Conservation (phyloP, 2,888 invertebrate species). For the Dendrolimus pini region DNA sequence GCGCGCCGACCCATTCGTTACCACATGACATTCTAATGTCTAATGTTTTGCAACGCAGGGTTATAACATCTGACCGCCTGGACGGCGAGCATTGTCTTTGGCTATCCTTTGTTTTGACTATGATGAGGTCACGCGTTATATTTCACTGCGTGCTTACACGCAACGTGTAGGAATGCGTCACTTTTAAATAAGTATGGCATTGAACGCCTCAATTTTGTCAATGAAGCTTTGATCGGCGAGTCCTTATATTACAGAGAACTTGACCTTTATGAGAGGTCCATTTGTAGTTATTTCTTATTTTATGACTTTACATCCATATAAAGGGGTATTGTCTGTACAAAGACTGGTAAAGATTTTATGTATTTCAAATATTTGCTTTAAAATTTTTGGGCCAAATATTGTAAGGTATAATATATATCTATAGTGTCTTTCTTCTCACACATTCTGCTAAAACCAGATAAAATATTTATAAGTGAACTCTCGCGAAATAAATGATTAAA, state of each 20-base stretch:
- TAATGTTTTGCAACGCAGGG: slow-evolving; percentile 47
- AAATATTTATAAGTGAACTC: too few relatives aligned
- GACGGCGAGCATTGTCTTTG: slow-evolving; percentile 20
- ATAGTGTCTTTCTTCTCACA: too few relatives aligned
- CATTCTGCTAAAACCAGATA: too few relatives aligned
- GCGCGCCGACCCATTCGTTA: slow-evolving; percentile 43
- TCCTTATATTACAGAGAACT: not conserved
- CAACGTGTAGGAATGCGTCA: slow-evolving; percentile 2
- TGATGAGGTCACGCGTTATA: slow-evolving; percentile 13
- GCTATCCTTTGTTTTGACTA: slow-evolving; percentile 23
- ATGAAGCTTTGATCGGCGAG: not conserved
- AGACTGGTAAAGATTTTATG: not conserved
- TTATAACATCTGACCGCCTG: slow-evolving; percentile 49
- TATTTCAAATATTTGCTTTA: too few relatives aligned
- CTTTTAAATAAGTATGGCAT: not conserved
- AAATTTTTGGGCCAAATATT: too few relatives aligned
- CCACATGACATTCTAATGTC: slow-evolving; percentile 64
- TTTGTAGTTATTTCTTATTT: not conserved
- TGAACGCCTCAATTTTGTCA: not conserved
- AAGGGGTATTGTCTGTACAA: not conserved
- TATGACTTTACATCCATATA: not conserved
- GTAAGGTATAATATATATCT: too few relatives aligned
- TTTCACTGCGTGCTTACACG: slow-evolving; percentile 16
- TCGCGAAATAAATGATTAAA: too few relatives aligned
- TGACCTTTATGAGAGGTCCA: not conserved